Percentiles rank a stretch among this genome's conserved stretches.
Evolutionary conservation across 1,140 invertebrate genomes (phyloP).

Genomic region (Tribolium castaneum): DNA sequence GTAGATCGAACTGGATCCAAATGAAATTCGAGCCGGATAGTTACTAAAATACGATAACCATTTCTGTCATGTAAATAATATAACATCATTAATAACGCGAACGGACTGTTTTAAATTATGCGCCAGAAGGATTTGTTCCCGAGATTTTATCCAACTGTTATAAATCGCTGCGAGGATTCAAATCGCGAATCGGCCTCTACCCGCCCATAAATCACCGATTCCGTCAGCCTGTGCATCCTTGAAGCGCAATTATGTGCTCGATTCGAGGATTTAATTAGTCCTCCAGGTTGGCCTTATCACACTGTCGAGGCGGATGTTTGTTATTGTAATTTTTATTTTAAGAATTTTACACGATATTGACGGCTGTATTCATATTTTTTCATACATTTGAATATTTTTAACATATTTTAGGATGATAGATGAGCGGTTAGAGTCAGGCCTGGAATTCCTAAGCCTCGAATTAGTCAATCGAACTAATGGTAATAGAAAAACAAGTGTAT

Average conservation of each 20-base stretch:
- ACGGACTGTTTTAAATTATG: constrained; percentile 33
- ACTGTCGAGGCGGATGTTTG: background rate
- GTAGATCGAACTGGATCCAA: background rate
- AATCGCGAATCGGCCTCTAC: background rate
- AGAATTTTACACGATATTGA: constrained; percentile 14
- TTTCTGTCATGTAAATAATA: constrained; percentile 35
- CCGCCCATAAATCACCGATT: constrained; percentile 3
- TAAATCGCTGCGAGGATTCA: constrained; percentile 4
- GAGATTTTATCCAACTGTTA: constrained; percentile 31
- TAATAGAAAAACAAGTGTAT: background rate
- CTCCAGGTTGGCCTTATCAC: background rate
- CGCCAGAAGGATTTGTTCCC: constrained; percentile 24
- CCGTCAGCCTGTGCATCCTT: constrained; percentile 12
- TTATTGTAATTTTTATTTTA: constrained; percentile 10
- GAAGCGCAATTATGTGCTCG: constrained; percentile 10
- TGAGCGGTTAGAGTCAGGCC: background rate
- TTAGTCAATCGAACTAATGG: background rate
- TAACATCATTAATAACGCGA: constrained; percentile 22
- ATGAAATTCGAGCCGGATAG: constrained; percentile 18
- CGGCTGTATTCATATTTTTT: constrained; percentile 13
- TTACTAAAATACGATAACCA: constrained; percentile 36
- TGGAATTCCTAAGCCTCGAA: background rate
- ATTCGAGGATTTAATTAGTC: background rate
- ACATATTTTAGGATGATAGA: constrained; percentile 12
- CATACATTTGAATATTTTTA: constrained; percentile 32